Conservation (phyloP, 2,888 invertebrate species). For the Salticus scenicus region DNA sequence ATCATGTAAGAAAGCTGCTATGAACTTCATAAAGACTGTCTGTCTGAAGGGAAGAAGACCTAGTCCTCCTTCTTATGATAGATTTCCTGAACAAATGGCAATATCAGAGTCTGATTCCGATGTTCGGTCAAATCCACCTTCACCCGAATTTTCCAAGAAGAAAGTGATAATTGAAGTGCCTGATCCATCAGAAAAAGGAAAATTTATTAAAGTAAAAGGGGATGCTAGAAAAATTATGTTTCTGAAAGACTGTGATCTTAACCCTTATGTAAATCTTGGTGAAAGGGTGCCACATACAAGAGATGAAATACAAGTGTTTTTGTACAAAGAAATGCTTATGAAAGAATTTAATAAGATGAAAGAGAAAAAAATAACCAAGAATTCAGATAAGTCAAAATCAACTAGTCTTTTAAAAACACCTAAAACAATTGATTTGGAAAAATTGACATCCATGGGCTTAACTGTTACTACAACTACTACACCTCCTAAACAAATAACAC, state of each 20-base stretch:
- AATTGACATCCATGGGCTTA: neutral
- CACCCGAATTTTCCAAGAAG: slow-evolving; percentile 24
- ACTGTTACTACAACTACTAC: neutral
- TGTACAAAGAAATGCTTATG: slow-evolving; percentile 25
- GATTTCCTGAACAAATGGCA: neutral
- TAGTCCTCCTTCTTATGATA: neutral
- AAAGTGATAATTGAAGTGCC: slow-evolving; percentile 52
- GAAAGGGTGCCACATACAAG: slow-evolving; percentile 31
- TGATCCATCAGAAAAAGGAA: slow-evolving; percentile 39
- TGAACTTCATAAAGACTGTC: slow-evolving; percentile 66
- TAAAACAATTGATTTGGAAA: neutral
- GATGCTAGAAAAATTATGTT: slow-evolving; percentile 39
- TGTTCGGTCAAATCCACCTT: slow-evolving; percentile 23
- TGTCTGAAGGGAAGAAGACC: slow-evolving; percentile 43
- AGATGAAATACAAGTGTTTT: slow-evolving; percentile 35
- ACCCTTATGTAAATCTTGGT: slow-evolving; percentile 51
- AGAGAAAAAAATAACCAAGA: neutral
- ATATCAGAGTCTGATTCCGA: slow-evolving; percentile 30
- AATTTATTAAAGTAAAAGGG: slow-evolving; percentile 55
- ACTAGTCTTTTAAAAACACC: neutral
- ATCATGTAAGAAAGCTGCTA: slow-evolving; percentile 64
- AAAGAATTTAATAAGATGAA: slow-evolving; percentile 28
- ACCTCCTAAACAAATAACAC: neutral
- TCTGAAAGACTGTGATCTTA: slow-evolving; percentile 51
- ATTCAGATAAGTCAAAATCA: neutral